A percentile compares a stretch with the other conserved stretches of the same genome.
These are phyloP conservation scores for Yponomeuta plumbellus DNA, from an alignment of 2,888 invertebrate species.

Conservation along the genomic window DNA sequence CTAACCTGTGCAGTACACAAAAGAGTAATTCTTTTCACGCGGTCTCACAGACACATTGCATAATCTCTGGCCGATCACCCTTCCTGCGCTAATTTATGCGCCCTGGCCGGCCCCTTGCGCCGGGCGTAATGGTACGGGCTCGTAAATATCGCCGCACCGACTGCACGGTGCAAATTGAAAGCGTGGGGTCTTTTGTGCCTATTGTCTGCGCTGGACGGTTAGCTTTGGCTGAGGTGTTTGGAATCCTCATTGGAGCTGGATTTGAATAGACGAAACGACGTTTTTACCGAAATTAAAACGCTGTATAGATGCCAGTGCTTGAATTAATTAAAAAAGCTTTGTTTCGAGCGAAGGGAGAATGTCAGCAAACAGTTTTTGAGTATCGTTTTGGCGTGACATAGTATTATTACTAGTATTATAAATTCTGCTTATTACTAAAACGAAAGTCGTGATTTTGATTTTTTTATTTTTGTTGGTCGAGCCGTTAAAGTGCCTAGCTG, in stretches of 20 bases:
- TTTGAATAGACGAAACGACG: not conserved
- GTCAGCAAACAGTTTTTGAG: no score
- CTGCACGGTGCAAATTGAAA: conserved; percentile 61
- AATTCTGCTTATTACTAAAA: no score
- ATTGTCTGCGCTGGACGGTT: conserved; percentile 24
- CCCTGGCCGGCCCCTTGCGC: conserved; percentile 44
- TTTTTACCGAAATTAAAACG: not conserved
- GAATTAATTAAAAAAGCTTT: no score
- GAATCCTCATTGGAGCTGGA: not conserved
- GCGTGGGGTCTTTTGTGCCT: conserved; percentile 27
- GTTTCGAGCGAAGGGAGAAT: no score
- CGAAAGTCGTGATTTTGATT: no score
- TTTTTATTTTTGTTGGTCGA: no score
- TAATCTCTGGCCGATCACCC: conserved; percentile 39
- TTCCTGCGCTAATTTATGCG: conserved; percentile 62
- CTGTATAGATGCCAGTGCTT: not conserved
- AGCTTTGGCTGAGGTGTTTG: not conserved
- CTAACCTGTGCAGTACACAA: not conserved
- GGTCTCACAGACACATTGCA: conserved; percentile 13
- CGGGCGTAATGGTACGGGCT: conserved; percentile 31
- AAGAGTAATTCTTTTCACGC: not conserved
- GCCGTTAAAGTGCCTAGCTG: no score
- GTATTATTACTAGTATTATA: no score
- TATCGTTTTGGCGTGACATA: no score
- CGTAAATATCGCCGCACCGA: conserved; percentile 20